These are phyloP conservation scores for Carapus acus DNA, from an alignment of 2,797 vertebrate genomes.

Conservation along the genomic window DNA sequence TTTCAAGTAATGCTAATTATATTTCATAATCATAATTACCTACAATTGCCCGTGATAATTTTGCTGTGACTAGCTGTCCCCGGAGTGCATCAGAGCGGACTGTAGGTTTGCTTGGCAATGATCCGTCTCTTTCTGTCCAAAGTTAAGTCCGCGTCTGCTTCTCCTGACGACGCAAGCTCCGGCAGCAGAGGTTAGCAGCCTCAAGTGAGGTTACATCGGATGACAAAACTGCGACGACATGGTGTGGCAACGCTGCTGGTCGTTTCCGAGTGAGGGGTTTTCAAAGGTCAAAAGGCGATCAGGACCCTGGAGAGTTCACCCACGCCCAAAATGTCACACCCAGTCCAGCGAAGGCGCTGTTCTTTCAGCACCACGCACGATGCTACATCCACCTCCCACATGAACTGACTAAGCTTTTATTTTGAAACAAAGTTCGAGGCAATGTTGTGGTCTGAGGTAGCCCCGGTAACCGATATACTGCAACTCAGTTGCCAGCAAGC, in stretches of 20 bases:
- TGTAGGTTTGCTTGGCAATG: slow-evolving; percentile 39
- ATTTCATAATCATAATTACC: no score
- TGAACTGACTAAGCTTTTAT: neutral
- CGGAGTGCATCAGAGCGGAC: slow-evolving; percentile 22
- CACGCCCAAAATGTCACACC: slow-evolving; percentile 55
- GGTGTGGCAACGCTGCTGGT: neutral
- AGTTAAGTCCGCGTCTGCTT: slow-evolving; percentile 9
- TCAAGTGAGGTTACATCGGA: neutral
- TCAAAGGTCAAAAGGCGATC: slow-evolving; percentile 33
- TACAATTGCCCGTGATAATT: slow-evolving; percentile 38
- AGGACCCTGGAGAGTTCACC: slow-evolving; percentile 53
- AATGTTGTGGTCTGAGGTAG: no score
- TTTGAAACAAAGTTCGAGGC: no score
- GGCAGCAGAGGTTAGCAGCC: no score
- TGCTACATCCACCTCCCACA: no score
- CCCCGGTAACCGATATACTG: no score
- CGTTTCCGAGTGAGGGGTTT: slow-evolving; percentile 9
- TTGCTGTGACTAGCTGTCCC: slow-evolving; percentile 14
- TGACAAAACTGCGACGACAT: no score
- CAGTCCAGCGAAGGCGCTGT: slow-evolving; percentile 56
- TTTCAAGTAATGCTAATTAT: no score
- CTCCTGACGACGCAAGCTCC: no score
- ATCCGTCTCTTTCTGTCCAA: slow-evolving; percentile 28
- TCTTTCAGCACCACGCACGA: slow-evolving; percentile 77
- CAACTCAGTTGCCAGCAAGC: no score